Evolutionary conservation across 2,113 vertebrate species (phyloP).

Genomic region (Gyps fulvus): DNA sequence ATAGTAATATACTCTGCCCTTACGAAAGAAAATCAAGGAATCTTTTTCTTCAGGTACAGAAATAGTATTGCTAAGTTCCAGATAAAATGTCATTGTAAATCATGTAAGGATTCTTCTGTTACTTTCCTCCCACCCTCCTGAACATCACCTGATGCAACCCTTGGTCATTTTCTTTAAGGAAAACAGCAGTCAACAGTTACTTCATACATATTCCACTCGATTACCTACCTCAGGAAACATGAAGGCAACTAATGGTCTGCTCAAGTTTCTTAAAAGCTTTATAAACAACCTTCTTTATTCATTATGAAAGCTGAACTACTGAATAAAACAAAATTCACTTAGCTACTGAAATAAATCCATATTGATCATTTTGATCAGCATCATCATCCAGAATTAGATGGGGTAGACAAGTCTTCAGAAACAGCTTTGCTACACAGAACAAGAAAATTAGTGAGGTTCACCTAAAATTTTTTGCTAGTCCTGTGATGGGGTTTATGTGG

Average conservation of each 20-base stretch:
- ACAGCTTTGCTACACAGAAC: not conserved
- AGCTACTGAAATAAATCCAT: not conserved
- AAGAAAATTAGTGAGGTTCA: not conserved
- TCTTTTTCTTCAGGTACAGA: not conserved
- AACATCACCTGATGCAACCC: not conserved
- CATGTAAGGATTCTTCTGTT: not conserved
- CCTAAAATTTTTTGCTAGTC: not conserved
- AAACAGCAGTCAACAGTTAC: not conserved
- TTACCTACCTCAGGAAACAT: not conserved
- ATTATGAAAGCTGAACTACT: not conserved
- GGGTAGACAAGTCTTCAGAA: not conserved
- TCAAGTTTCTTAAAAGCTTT: not conserved
- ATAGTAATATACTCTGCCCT: not conserved
- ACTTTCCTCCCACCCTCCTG: not conserved
- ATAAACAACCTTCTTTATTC: not conserved
- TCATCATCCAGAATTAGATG: not conserved
- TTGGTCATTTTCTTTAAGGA: not conserved
- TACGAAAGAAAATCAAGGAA: not conserved
- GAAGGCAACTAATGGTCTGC: not conserved
- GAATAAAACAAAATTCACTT: conserved; percentile 46
- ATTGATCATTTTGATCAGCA: conserved; percentile 3
- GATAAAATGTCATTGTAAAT: not conserved
- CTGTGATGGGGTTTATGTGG: not conserved
- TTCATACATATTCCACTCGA: not conserved
- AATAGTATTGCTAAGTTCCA: not conserved